These are phyloP conservation scores for Henricia sp. DNA, from an alignment of 53 echinoderm and acorn worm species.

Conservation along the genomic window DNA sequence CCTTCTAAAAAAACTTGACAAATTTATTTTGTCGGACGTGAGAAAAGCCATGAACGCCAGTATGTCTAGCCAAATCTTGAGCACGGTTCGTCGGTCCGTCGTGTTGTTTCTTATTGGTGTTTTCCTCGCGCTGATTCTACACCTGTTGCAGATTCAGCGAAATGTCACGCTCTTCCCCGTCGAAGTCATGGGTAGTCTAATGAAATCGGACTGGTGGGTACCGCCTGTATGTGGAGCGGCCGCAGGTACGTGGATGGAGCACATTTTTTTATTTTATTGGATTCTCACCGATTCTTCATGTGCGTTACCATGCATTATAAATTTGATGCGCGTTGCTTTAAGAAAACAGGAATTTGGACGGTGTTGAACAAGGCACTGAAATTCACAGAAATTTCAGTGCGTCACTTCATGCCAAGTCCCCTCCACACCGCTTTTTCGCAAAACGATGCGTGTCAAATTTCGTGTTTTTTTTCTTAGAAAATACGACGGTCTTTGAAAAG, in stretches of 20 bases:
- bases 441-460: too few relatives aligned
- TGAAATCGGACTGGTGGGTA: conserved; percentile 96
- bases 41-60: conserved; percentile 25
- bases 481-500: too few relatives aligned
- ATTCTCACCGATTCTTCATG: too few relatives aligned
- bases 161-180: conserved; percentile 92
- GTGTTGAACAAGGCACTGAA: too few relatives aligned
- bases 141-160: conserved; percentile 91
- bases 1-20: background rate
- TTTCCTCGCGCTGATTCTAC: conserved; percentile 83
- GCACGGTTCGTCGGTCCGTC: conserved; percentile 75
- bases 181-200: conserved; percentile 76
- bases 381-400: too few relatives aligned
- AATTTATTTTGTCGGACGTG: background rate
- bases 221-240: conserved; percentile 88
- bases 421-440: too few relatives aligned
- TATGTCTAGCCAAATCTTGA: conserved; percentile 32
- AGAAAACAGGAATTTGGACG: too few relatives aligned
- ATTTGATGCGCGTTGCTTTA: too few relatives aligned
- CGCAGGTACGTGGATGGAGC: conserved; percentile 90
- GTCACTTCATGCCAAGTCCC: too few relatives aligned
- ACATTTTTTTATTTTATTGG: too few relatives aligned
- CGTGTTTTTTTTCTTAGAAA: too few relatives aligned
- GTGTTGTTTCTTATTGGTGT: conserved; percentile 89
- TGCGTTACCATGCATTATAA: too few relatives aligned